Conservation (phyloP, 1,140 invertebrate species). For the Drosophila ficusphila region DNA sequence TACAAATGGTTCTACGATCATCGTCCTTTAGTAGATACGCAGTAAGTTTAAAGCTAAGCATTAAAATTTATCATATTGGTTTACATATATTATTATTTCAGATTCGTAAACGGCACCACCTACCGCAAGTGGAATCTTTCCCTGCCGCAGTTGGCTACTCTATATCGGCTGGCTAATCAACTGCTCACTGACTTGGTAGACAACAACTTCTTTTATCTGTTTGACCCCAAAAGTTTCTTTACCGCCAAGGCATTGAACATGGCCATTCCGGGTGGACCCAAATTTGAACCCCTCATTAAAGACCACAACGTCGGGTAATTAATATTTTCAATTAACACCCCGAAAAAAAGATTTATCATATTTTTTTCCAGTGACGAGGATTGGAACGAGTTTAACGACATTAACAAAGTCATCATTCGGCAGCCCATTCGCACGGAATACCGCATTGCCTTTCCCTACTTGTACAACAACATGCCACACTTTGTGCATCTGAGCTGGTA, state of each 20-base stretch:
- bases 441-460: constrained; percentile 99
- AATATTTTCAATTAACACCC: fast-evolving
- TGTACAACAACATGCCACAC: constrained; percentile 99
- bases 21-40: constrained; percentile 96
- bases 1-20: constrained; percentile 99
- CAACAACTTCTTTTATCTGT: constrained; percentile 99
- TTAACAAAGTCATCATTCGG: constrained; percentile 99
- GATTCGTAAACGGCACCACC: constrained; percentile 98
- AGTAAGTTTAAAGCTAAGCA: constrained; percentile 84
- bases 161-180: constrained; percentile 99
- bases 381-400: constrained; percentile 99
- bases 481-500: constrained; percentile 97
- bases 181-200: constrained; percentile 99
- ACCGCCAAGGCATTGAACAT: constrained; percentile 99
- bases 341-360: not conserved
- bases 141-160: constrained; percentile 97
- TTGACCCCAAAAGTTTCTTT: constrained; percentile 99
- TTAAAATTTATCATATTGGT: not conserved
- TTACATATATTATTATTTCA: constrained; percentile 69
- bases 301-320: constrained; percentile 96
- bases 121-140: constrained; percentile 98
- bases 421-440: constrained; percentile 99
- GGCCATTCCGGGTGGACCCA: constrained; percentile 99
- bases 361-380: constrained; percentile 94
- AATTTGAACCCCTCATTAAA: constrained; percentile 99